Evolutionary conservation across 2,113 vertebrate genomes (phyloP).

Genomic region (Corythornis cristatus): DNA sequence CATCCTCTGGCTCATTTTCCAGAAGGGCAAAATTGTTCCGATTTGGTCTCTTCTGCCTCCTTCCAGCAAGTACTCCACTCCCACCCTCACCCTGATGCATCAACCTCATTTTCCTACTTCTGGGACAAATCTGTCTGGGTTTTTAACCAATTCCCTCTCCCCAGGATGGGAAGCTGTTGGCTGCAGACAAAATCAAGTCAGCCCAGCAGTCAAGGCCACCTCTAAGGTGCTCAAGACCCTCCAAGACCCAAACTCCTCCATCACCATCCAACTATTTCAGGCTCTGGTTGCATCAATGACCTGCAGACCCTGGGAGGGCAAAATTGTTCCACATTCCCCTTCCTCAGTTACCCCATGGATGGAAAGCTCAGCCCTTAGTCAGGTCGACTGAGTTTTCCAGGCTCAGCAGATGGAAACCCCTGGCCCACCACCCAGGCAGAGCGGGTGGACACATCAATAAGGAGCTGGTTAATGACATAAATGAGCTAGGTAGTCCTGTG

Average conservation of each 20-base stretch:
- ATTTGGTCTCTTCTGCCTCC: not conserved
- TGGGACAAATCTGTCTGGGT: not conserved
- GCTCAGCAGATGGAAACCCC: not conserved
- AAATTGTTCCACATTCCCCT: not conserved
- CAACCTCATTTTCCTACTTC: not conserved
- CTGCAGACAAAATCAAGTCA: not conserved
- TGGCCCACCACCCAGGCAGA: not conserved
- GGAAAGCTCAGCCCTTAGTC: not conserved
- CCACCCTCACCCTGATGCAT: not conserved
- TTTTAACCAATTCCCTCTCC: not conserved
- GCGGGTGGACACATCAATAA: not conserved
- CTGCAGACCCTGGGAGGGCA: not conserved
- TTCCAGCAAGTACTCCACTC: not conserved
- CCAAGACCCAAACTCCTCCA: not conserved
- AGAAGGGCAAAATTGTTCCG: fast-evolving
- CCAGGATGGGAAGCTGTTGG: not conserved
- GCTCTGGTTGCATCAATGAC: not conserved
- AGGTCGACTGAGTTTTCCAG: fast-evolving
- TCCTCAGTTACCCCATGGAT: not conserved
- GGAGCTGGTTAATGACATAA: slow-evolving; percentile 71
- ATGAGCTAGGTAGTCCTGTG: slow-evolving; percentile 67
- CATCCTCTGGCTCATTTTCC: not conserved
- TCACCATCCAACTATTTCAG: not conserved
- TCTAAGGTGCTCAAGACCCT: not conserved
- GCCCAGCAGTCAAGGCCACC: fast-evolving